Percentiles rank a stretch among this genome's conserved stretches.
Conservation (phyloP, 2,888 invertebrate species). For the Hanleya hanleyi region DNA sequence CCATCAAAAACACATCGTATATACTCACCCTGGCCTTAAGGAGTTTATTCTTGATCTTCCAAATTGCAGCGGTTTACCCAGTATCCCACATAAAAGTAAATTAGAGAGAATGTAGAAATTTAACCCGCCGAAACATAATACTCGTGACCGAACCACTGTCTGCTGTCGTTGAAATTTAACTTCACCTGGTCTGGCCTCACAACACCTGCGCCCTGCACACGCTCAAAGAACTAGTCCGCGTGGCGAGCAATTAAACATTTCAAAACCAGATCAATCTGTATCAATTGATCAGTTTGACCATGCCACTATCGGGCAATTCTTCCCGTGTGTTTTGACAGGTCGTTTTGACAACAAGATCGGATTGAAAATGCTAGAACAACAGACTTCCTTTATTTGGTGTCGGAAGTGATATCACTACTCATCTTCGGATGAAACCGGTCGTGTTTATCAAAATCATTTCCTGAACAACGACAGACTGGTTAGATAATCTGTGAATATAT, state of each 20-base stretch:
- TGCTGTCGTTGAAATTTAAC: background rate
- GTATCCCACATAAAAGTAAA: slow-evolving; percentile 21
- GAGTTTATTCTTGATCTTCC: slow-evolving; percentile 69
- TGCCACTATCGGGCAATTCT: too few relatives aligned
- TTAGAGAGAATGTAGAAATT: background rate
- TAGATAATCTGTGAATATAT: too few relatives aligned
- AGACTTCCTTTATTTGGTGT: background rate
- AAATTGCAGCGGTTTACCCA: slow-evolving; percentile 64
- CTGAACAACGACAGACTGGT: too few relatives aligned
- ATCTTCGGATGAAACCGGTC: background rate
- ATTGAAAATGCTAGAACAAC: background rate
- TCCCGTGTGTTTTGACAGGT: too few relatives aligned
- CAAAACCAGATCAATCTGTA: too few relatives aligned
- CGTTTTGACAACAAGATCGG: too few relatives aligned
- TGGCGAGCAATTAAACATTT: too few relatives aligned
- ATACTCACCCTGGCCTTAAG: slow-evolving; percentile 68
- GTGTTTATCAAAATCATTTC: too few relatives aligned
- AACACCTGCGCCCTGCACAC: too few relatives aligned
- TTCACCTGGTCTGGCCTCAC: too few relatives aligned
- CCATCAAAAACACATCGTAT: background rate
- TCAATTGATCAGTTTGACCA: too few relatives aligned
- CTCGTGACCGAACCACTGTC: background rate
- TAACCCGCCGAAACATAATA: background rate
- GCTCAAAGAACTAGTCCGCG: background rate
- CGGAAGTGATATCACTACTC: slow-evolving; percentile 8